Percentiles rank a stretch among this genome's conserved stretches.
Evolutionary conservation across 2,888 invertebrate genomes (phyloP).

Genomic region (Mythimna albipuncta): DNA sequence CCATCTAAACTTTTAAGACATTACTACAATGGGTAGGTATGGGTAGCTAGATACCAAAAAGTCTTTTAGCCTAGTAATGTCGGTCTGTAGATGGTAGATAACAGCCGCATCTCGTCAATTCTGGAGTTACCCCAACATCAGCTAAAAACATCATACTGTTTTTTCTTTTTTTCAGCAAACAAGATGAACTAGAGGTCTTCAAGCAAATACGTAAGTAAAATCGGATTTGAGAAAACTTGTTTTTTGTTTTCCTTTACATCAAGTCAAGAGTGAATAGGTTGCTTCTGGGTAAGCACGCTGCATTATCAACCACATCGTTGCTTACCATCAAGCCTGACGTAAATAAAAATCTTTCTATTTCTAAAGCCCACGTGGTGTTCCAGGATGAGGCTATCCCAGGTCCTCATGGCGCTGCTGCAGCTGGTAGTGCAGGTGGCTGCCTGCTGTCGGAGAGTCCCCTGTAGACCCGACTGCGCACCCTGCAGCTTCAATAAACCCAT

Average conservation of each 20-base stretch:
- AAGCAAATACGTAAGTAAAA: slow-evolving; percentile 2
- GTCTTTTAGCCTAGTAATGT: neutral
- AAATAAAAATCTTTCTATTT: too few relatives aligned
- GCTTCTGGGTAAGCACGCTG: too few relatives aligned
- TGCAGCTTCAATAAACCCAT: slow-evolving; percentile 73
- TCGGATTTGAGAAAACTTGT: neutral
- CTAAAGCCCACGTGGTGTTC: neutral
- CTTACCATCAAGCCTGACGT: too few relatives aligned
- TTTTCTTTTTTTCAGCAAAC: neutral
- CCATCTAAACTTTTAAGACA: too few relatives aligned
- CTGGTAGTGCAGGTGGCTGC: slow-evolving; percentile 38
- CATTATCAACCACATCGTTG: too few relatives aligned
- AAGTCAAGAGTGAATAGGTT: too few relatives aligned
- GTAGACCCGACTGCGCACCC: slow-evolving; percentile 69
- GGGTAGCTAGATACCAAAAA: neutral
- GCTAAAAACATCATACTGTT: neutral
- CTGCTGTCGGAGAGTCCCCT: slow-evolving; percentile 38
- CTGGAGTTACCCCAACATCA: neutral
- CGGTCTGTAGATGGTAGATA: too few relatives aligned
- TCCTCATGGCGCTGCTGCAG: slow-evolving; percentile 15
- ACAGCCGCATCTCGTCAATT: neutral
- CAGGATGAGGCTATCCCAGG: slow-evolving; percentile 4
- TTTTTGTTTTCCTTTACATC: too few relatives aligned
- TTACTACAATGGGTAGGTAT: neutral
- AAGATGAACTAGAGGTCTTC: slow-evolving; percentile 2